phyloP scores from a whole-genome alignment of 30 jellyfish, hydroid and myxozoan species.

The Aurelia aurita region DNA sequence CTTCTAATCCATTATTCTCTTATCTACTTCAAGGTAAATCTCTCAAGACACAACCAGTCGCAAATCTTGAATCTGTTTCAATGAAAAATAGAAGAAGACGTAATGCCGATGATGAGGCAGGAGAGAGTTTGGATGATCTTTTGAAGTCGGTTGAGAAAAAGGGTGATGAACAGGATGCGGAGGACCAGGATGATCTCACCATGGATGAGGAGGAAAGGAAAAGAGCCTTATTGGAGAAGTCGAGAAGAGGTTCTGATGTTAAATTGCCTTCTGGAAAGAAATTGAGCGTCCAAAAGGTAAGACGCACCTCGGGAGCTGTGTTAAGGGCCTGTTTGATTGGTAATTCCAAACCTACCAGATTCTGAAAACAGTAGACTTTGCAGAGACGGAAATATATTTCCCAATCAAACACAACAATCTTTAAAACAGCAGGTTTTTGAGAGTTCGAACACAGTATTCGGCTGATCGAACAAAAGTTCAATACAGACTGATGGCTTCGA shows the following conservation, averaged over 20 bases:
- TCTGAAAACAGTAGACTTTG: no score
- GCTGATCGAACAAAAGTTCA: no score
- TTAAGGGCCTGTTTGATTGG: no score
- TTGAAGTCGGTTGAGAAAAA: constrained; percentile 43
- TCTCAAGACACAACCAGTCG: constrained; percentile 47
- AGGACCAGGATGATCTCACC: constrained; percentile 12
- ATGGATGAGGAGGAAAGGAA: constrained; percentile 4
- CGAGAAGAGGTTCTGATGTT: constrained; percentile 28
- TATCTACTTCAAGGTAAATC: constrained; percentile 32
- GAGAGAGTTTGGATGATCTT: constrained; percentile 50
- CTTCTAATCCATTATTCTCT: background rate
- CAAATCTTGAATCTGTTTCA: constrained; percentile 36
- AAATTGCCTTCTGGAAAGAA: constrained; percentile 59
- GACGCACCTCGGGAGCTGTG: background rate
- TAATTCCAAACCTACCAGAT: no score
- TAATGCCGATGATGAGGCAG: constrained; percentile 36
- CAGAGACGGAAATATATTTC: no score
- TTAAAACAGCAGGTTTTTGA: no score
- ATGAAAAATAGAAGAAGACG: constrained; percentile 43
- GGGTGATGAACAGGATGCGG: constrained; percentile 1
- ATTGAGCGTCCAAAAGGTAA: constrained; percentile 39
- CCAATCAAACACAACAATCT: no score
- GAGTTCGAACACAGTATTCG: no score
- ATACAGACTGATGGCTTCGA: no score
- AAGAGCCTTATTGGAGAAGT: background rate